These are phyloP conservation scores for Artibeus lituratus DNA, from an alignment of 2,797 vertebrate genomes.

Conservation along the genomic window DNA sequence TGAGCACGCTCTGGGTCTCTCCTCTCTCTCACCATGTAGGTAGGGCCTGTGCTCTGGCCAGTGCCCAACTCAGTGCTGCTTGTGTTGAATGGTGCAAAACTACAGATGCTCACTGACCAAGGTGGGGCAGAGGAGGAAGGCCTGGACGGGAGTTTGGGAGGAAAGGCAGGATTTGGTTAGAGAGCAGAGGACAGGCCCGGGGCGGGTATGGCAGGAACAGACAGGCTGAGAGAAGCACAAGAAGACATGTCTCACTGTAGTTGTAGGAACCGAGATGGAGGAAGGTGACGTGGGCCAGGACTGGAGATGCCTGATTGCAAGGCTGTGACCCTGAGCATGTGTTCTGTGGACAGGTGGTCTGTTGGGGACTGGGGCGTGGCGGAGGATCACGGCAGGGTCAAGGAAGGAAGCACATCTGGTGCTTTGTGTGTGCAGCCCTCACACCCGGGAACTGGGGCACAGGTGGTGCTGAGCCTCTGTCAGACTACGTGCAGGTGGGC, in stretches of 20 bases:
- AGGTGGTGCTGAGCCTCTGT: background rate
- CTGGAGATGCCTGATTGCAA: background rate
- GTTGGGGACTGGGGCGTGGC: background rate
- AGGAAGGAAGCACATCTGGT: rapidly evolving
- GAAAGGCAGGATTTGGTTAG: background rate
- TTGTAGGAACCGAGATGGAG: background rate
- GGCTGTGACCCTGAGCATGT: background rate
- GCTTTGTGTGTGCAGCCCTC: background rate
- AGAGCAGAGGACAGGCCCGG: background rate
- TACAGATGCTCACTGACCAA: background rate
- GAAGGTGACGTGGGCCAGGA: background rate
- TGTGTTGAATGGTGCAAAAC: background rate
- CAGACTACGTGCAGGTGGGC: background rate
- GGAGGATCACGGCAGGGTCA: rapidly evolving
- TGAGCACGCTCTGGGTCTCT: background rate
- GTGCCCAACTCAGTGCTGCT: background rate
- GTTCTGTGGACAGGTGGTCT: background rate
- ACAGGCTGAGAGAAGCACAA: background rate
- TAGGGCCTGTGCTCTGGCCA: background rate
- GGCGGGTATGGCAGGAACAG: background rate
- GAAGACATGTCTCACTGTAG: background rate
- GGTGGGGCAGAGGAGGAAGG: background rate
- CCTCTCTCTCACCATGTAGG: background rate
- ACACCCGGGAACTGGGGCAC: background rate
- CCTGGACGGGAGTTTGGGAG: background rate